Conservation (phyloP, 2,888 invertebrate genomes). For the Sphecodes monilicornis region DNA sequence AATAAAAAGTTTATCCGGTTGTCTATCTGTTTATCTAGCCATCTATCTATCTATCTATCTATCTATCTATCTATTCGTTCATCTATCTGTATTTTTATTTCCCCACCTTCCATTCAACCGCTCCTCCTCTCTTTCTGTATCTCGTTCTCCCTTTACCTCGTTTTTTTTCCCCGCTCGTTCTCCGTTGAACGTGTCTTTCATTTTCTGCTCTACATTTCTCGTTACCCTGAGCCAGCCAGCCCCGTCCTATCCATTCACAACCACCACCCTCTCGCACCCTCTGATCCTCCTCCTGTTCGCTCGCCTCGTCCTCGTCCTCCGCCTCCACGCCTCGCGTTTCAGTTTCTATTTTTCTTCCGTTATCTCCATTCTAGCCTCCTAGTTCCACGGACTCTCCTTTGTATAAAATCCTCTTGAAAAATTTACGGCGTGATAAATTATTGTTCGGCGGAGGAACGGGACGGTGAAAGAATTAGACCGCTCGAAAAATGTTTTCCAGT, state of each 20-base stretch:
- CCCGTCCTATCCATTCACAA: background rate
- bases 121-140: background rate
- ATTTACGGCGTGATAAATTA: slow-evolving; percentile 69
- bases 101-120: background rate
- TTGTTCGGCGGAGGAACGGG: slow-evolving; percentile 53
- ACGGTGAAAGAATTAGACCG: slow-evolving; percentile 58
- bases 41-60: slow-evolving; percentile 32
- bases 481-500: slow-evolving; percentile 45
- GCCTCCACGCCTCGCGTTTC: slow-evolving; percentile 2
- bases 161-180: background rate
- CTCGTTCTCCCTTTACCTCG: background rate
- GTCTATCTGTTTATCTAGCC: slow-evolving; percentile 42
- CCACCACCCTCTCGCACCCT: background rate
- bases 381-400: slow-evolving; percentile 34
- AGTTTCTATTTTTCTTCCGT: slow-evolving; percentile 48
- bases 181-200: slow-evolving; percentile 30
- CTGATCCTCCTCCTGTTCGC: background rate
- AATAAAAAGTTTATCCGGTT: slow-evolving; percentile 40
- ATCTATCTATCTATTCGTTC: slow-evolving; percentile 29
- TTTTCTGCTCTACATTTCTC: slow-evolving; percentile 48
- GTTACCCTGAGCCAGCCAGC: slow-evolving; percentile 7
- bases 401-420: slow-evolving; percentile 61
- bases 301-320: background rate
- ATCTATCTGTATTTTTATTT: slow-evolving; percentile 33
- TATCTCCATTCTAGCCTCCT: slow-evolving; percentile 23